Base-by-base conservation (phyloP, 2,113 vertebrate genomes). In the Larimichthys polyactis region DNA sequence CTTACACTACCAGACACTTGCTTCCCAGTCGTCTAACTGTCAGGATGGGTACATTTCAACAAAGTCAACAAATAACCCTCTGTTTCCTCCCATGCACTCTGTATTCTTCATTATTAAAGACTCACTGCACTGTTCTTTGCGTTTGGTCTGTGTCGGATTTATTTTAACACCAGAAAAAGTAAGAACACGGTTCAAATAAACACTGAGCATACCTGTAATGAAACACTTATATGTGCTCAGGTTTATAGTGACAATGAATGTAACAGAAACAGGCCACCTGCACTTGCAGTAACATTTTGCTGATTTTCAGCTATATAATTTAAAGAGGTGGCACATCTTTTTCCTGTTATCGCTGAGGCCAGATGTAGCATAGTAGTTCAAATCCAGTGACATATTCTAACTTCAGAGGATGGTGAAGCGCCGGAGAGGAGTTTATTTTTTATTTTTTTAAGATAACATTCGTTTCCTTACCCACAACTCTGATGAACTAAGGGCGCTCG, bases 301-400 rank as follows among this genome's bases (percentile, higher is more conserved):
- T 46, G 58, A 70, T 68, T 82, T 87, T 43, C 40, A 57, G 22
- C 66, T 22, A 36, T 43, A 19, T n/a, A 44, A 48, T 20, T 64
- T 36, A 78, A 63, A 72, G 27, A 48, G 17, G 52, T 16, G 44
- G 78, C 55, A 62, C 32, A 40, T 72, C 40, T 24, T 62, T 57
- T 48, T 12, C 27, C 62, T 63, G 81, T 89, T 92, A 92, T 92
- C 91, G 43, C 24, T 11, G 24, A 3, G 9, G 36, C 90, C 91
- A 92, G 80, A 86, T 85, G 82, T 29, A 29, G 78, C 63, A 15
- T 54, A 72, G 54, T 11, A 58, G 51, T 74, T 85, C 69, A 79
- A 66, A 79, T 70, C 80, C 20, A 52, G 48, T 48, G 75, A 62
- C 72, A 75, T 27, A 62, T 83, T 88, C 27, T 55, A 40, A 83